Conservation (phyloP, 2,113 vertebrate genomes). For the Saguinus imperator region DNA sequence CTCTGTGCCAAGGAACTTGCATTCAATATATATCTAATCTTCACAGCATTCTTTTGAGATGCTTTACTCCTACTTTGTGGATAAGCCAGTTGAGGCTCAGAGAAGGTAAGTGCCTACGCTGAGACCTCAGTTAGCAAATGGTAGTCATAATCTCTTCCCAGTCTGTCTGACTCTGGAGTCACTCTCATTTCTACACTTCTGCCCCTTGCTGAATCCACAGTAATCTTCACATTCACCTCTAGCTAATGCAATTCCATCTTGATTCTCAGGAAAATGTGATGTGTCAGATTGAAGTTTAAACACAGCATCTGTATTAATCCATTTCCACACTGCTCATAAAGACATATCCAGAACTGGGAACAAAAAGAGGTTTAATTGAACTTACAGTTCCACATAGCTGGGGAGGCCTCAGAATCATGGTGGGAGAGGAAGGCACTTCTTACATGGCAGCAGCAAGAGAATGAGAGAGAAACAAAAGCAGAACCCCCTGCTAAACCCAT, state of each 20-base stretch:
- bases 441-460: no score
- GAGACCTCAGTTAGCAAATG: neutral
- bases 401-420: no score
- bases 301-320: neutral
- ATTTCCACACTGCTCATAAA: no score
- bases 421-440: no score
- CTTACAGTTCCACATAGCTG: no score
- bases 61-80: neutral
- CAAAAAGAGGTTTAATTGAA: no score
- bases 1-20: neutral
- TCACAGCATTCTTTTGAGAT: neutral
- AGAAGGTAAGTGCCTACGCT: neutral
- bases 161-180: neutral
- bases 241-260: neutral
- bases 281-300: conserved; percentile 46
- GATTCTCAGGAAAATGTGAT: neutral
- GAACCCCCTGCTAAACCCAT: no score
- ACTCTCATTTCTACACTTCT: neutral
- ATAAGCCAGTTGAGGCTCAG: neutral
- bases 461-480: no score
- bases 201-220: neutral
- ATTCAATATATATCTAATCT: neutral
- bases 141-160: neutral
- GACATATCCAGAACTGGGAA: no score
- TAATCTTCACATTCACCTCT: neutral